Base-by-base conservation (phyloP, 2,797 vertebrate species). In the Catharus ustulatus region DNA sequence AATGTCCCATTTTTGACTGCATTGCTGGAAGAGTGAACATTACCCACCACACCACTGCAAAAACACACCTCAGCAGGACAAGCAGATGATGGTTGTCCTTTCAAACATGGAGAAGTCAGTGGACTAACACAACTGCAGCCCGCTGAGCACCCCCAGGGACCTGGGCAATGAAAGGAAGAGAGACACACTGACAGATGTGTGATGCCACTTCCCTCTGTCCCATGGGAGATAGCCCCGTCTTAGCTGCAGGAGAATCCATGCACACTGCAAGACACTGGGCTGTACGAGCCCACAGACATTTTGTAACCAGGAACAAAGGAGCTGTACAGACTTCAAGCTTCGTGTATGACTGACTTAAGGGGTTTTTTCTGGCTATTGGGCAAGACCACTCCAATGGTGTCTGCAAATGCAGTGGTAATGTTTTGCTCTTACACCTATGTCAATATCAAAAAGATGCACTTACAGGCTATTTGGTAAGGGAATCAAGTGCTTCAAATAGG, bases 321-420 rank as follows among this genome's bases (percentile, higher is more conserved):
- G 26, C 34, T 61, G 38, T 7, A 75, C n/a, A 61, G 76, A 72
- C 88, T 95, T 93, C 45, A 91, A 73, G 61, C n/a, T 93, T 93
- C 57, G 46, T 1, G 5, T 46, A 58, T 5, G 73, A 73, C 46
- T 74, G 63, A 83, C 18, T 51, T 36, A 9, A 40, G 26, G 27
- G 77, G 81, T 82, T 93, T 84, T 71, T 74, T 84, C 79, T 40
- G 40, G 45, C 15, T 91, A 15, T 49, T 87, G 49, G 74, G 13
- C 2, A 18, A 82, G 76, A 69, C 29, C 9, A 13, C 48, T 49
- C 67, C 22, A 43, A 17, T 3, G 10, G 40, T 43, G 75, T 18
- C 43, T 38, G 27, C 54, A 87, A 91, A 75, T 15, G n/a, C 43
- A 73, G 55, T 30, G 49, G 78, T 29, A 94, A 57, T 34, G n/a